Base-by-base conservation (phyloP, 2,113 vertebrate genomes). In the Neolamprologus falcicula region DNA sequence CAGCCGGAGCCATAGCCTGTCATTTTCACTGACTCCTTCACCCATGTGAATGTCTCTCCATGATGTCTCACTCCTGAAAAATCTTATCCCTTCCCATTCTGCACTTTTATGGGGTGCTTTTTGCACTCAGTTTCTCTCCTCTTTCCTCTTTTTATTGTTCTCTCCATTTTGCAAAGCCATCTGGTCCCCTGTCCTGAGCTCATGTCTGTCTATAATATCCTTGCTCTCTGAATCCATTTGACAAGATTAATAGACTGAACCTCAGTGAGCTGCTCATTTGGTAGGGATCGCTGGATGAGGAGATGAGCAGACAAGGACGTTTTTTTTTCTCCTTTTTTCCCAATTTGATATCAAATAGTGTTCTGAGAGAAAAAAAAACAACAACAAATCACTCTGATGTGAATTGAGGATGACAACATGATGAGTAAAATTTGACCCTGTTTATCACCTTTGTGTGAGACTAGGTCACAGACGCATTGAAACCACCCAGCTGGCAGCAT, bases 191-290 rank as follows among this genome's bases (percentile, higher is more conserved):
- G 83, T 90, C 89, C 90, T 86, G 85, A 47, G 85, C 80, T 83
- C 21, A 9, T 84, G 90, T 91, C 92, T 78, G 89, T 90, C 90
- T 91, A 82, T 85, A 47, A 89, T 91, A 86, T 93, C 91, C 92
- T 85, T 89, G 66, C 88, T 84, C 88, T 83, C 86, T 78, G 89
- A 92, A 93, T 94, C 91, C 92, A 88, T 94, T 92, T 94, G 93
- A 95, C 90, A 94, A 93, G 94, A 95, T 94, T 94, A 95, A 92
- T 87, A 85, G 57, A 88, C 85, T 89, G 86, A 93, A 94, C 87
- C 88, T 93, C 86, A 90, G 91, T 92, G 95, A 95, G 93, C 93
- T 93, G 94, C 93, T 95, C 94, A 91, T 94, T 93, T 78, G 82
- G 93, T 89, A 89, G 80, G 86, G 88, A 92, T 94, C 59, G 2